Evolutionary conservation across 2,888 invertebrate species (phyloP).

Genomic region (Oscheius sp.): DNA sequence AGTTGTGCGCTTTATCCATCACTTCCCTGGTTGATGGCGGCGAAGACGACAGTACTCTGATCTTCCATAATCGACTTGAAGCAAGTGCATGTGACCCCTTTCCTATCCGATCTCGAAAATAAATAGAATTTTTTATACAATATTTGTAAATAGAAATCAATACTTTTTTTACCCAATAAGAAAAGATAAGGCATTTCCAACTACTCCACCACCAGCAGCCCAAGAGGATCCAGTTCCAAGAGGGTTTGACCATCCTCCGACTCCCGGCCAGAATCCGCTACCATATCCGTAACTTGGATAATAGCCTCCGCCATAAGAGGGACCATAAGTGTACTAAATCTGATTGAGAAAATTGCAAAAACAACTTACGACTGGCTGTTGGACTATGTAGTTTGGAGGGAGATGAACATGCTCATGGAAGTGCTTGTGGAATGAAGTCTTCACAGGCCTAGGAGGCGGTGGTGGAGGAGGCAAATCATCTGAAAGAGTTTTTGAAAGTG

Average conservation of each 20-base stretch:
- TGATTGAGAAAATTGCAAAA: neutral
- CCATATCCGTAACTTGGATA: slow-evolving; percentile 9
- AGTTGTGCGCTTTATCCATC: slow-evolving; percentile 46
- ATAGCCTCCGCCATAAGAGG: slow-evolving; percentile 6
- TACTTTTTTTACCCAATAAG: slow-evolving; percentile 19
- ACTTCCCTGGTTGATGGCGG: slow-evolving; percentile 45
- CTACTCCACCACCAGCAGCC: slow-evolving; percentile 31
- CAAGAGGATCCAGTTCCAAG: slow-evolving; percentile 18
- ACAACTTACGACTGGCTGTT: neutral
- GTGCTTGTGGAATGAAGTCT: neutral
- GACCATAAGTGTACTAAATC: slow-evolving; percentile 3
- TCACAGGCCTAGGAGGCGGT: neutral
- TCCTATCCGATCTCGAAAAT: slow-evolving; percentile 15
- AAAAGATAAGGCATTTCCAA: slow-evolving; percentile 31
- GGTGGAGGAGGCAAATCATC: slow-evolving; percentile 10
- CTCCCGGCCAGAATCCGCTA: slow-evolving; percentile 15
- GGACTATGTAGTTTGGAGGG: slow-evolving; percentile 1
- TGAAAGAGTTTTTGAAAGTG: too few species aligned
- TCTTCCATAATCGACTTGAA: slow-evolving; percentile 48
- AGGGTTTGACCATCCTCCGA: slow-evolving; percentile 17
- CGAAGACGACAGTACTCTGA: slow-evolving; percentile 37
- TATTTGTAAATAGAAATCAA: neutral
- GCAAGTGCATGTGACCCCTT: slow-evolving; percentile 30
- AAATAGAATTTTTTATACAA: neutral
- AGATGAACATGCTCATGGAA: slow-evolving; percentile 14